Evolutionary conservation across 2,888 invertebrate genomes (phyloP), one percentile per base, ranked within the genome.

Genomic region (Smittia aterrima): DNA sequence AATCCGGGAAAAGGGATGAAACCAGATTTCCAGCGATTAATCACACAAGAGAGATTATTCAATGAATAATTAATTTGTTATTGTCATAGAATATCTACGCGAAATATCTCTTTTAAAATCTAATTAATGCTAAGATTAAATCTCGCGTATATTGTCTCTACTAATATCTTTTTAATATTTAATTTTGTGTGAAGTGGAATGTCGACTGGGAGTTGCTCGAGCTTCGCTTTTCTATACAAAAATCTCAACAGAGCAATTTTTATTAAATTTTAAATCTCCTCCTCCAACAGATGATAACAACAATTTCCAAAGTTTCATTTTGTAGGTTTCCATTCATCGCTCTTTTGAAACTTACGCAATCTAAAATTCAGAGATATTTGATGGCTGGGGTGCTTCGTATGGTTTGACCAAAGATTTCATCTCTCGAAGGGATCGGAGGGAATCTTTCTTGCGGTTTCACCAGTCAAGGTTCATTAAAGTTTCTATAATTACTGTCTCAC

Each of bases 61-160:
- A 58, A 22, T 58, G 58, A 58, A 58, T 18, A 58, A 58, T 58
- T 13, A 58, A 58, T 58, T 58, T 18, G 58, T 58, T 58, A 58
- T 58, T 58, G 58, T 58, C 58, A 13, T 58, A 53, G 11, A 58
- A 58, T 58, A 58, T 58, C 58, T 58, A 58, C 20, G 58, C 16
- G 11, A 24, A 11, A 32, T 32, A 32, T 32, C 32, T 32, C 32
- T 9, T 3, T 47, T n/a, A 47, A 47, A 47, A 47, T 47, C 47
- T 47, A 47, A 47, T 47, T 47, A 47, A 47, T 47, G 11, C 47
- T 47, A 47, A n/a, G 47, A 47, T 47, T 47, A 47, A 32, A 47
- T 47, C 47, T 47, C 47, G 47, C 47, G 47, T 47, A 47, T 47
- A 47, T 47, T 47, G 47, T 47, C 47, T 47, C 47, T 47, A 47